Evolutionary conservation across 2,888 invertebrate species (phyloP).

Genomic region (Tetropium fuscum): DNA sequence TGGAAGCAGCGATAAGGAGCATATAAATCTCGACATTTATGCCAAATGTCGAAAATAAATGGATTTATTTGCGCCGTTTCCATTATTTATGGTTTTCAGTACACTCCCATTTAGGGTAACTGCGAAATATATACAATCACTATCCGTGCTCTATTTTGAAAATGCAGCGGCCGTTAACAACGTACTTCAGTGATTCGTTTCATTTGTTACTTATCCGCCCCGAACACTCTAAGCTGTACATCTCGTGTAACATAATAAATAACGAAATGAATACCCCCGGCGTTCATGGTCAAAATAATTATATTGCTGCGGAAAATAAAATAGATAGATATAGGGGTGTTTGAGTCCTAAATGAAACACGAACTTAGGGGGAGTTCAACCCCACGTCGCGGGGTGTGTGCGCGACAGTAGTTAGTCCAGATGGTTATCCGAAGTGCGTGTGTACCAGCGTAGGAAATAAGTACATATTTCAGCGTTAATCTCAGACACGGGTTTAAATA

Average conservation of each 20-base stretch:
- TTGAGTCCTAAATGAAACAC: slow-evolving; percentile 42
- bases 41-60: slow-evolving; percentile 56
- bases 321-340: slow-evolving; percentile 47
- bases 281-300: slow-evolving; percentile 58
- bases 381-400: slow-evolving; percentile 39
- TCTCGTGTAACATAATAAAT: slow-evolving; percentile 41
- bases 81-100: slow-evolving; percentile 61
- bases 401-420: slow-evolving; percentile 56
- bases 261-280: slow-evolving; percentile 35
- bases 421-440: slow-evolving; percentile 51
- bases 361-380: slow-evolving; percentile 38
- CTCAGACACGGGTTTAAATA: slow-evolving; percentile 45
- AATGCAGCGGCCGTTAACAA: slow-evolving; percentile 20
- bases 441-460: slow-evolving; percentile 52
- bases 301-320: slow-evolving; percentile 55
- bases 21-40: slow-evolving; percentile 54
- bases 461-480: slow-evolving; percentile 58
- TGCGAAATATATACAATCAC: slow-evolving; percentile 23
- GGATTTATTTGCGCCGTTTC: slow-evolving; percentile 60
- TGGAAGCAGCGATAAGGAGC: slow-evolving; percentile 38
- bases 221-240: slow-evolving; percentile 29
- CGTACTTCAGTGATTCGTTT: slow-evolving; percentile 14
- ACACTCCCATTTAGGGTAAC: slow-evolving; percentile 55
- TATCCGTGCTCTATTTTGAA: slow-evolving; percentile 19
- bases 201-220: slow-evolving; percentile 24